Base-by-base conservation (phyloP, 2,888 invertebrate species). In the Miltochrista miniata region DNA sequence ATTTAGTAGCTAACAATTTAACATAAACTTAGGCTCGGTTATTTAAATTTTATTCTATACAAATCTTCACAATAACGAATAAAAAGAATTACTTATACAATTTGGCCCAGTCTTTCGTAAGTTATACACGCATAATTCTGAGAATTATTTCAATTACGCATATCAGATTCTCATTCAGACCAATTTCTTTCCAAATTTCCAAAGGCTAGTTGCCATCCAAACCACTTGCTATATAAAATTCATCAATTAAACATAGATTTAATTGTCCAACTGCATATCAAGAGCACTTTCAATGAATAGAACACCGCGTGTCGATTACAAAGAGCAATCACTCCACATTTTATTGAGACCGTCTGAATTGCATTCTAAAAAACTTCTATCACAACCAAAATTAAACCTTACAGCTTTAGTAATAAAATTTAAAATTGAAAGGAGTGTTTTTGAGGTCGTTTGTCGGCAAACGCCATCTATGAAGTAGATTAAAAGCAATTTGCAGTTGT, bases 401-500 rank as follows among this genome's bases (percentile, higher is more conserved):
- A 65, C 42, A n/a, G 0, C 0, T 10, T 0, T 2, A 9, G 1
- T 1, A 3, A 47, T 64, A 73, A 51, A 59, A 59, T 44, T 39
- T 24, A 54, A 31, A 47, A 45, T 51, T 38, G 35, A 18, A 49
- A 48, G 35, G 11, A 4, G 24, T 0, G 7, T 42, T 67, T 71
- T 59, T 63, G 54, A 56, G 63, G 68, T 64, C 74, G 79, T 81
- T 81, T 83, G 83, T 77, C 77, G 76, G 78, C 64, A 70, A 74
- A 64, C 74, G 77, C 78, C 80, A 79, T 84, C 78, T 78, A 76
- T 84, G 70, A 75, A 87, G 83, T 85, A 84, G 87, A 87, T 87
- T 86, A 85, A 82, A 82, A 85, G 87, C 81, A 85, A 87, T 86
- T 87, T 83, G 78, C 81, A 72, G 73, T 67, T 69, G 72, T 75